Base-by-base conservation (phyloP, 2,113 vertebrate genomes). In the Galemys pyrenaicus region DNA sequence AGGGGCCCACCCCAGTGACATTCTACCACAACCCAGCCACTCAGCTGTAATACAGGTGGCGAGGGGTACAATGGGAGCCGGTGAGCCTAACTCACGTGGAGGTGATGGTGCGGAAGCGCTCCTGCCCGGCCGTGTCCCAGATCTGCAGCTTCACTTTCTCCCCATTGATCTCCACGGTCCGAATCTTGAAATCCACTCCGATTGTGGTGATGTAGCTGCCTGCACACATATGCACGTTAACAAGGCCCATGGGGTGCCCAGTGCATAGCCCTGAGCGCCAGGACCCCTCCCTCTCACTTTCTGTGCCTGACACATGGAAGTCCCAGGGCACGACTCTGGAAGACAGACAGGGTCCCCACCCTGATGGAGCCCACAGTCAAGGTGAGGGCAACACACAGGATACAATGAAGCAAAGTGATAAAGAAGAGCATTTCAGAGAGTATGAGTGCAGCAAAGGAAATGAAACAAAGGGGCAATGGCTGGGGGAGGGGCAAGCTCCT, bases 71-170 rank as follows among this genome's bases (percentile, higher is more conserved):
- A 19, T 0, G 24, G 28, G 49, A 37, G 41, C 1, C 0, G 44
- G 68, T 0, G 0, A 6, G 58, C 37, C 0, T 35, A 39, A 99
- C 99, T 99, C 97, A 99, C 99, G 99, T 99, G 95, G 99, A 99
- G 3, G 99, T 99, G 97, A 99, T 99, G 60, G 99, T 99, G 58
- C 99, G 99, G 98, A 99, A 99, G 89, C 99, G 99, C 93, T 99
- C 99, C 54, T 99, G 99, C 44, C 99, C 99, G 0, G 99, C 99
- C 0, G 99, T 99, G 95, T 99, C 99, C 99, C 99, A 99, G 97
- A 99, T 99, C 98, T 99, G 99, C 77, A 99, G 98, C 96, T 99
- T 99, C 98, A 99, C 99, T 95, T 99, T 99, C 98, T 99, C 99
- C 17, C 99, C 99, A 86, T 99, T 99, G 96, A 99, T 99, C 98